Evolutionary conservation across 2,888 invertebrate genomes (phyloP).

Genomic region (Electrophaes corylata): DNA sequence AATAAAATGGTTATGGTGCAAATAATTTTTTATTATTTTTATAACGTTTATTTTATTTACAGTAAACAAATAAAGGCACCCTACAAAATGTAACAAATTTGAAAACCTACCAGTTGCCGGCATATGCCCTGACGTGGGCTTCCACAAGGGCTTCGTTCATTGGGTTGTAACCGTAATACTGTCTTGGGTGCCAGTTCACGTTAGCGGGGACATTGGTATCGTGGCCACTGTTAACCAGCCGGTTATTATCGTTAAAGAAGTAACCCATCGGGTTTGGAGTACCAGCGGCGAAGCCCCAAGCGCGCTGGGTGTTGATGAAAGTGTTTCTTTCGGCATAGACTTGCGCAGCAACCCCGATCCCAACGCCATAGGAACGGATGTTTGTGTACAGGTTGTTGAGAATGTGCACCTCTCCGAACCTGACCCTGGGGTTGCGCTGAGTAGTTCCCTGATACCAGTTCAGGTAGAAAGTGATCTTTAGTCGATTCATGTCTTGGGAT

Average conservation of each 20-base stretch:
- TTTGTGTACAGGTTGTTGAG: constrained; percentile 37
- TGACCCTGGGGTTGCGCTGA: constrained; percentile 34
- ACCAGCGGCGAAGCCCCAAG: constrained; percentile 25
- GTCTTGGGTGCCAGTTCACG: background rate
- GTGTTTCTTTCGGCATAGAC: constrained; percentile 31
- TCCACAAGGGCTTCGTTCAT: background rate
- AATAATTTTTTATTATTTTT: too few species aligned
- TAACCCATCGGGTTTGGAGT: constrained; percentile 7
- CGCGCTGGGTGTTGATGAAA: constrained; percentile 24
- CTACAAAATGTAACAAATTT: too few species aligned
- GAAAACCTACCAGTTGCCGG: constrained; percentile 8
- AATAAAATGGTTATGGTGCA: too few species aligned
- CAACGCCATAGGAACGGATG: constrained; percentile 22
- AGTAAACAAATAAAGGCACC: too few species aligned
- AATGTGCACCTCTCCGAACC: constrained; percentile 35
- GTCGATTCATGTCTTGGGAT: constrained; percentile 16
- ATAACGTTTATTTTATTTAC: too few species aligned
- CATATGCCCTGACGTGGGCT: constrained; percentile 17
- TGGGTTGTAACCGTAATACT: constrained; percentile 1
- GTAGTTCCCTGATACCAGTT: constrained; percentile 34
- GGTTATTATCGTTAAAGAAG: constrained; percentile 19
- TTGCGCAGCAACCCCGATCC: constrained; percentile 21
- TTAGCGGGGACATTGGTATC: background rate
- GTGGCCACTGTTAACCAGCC: background rate
- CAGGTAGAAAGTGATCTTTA: constrained; percentile 23